Evolutionary conservation across 2,113 vertebrate genomes (phyloP).

Genomic region (Hystrix brachyura): DNA sequence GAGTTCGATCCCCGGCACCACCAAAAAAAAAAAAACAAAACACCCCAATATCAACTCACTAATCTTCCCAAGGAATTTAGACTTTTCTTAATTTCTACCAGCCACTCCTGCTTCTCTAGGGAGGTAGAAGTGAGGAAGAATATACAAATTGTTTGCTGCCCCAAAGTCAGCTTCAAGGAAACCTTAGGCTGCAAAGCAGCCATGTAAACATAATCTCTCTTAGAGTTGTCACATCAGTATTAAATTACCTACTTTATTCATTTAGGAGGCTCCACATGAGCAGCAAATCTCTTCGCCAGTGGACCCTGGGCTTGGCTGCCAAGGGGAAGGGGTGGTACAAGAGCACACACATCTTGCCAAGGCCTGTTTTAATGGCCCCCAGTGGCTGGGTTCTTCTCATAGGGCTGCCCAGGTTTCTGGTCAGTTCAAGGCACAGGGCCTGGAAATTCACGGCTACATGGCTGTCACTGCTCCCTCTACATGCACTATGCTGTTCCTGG

Average conservation of each 20-base stretch:
- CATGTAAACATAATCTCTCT: conserved; percentile 78
- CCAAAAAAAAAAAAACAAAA: not conserved
- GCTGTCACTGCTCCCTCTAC: not conserved
- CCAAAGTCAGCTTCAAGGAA: not conserved
- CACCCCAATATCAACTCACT: not conserved
- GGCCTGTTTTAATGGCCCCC: conserved; percentile 17
- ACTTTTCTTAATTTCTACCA: conserved; percentile 50
- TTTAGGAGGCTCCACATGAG: conserved; percentile 84
- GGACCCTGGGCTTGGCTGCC: conserved; percentile 71
- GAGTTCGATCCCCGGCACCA: no score
- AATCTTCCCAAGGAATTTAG: conserved; percentile 44
- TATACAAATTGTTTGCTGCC: not conserved
- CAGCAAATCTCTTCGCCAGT: conserved; percentile 85
- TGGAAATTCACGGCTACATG: not conserved
- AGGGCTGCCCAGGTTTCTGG: not conserved
- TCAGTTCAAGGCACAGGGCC: not conserved
- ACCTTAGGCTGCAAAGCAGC: not conserved
- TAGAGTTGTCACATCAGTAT: conserved; percentile 83
- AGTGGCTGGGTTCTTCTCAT: not conserved
- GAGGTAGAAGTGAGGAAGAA: conserved; percentile 51
- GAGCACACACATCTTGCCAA: conserved; percentile 66
- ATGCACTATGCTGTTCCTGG: not conserved
- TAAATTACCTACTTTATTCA: conserved; percentile 85
- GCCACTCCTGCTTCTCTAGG: not conserved
- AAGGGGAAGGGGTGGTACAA: conserved; percentile 52